phyloP scores from a whole-genome alignment of 2,113 vertebrate genomes.

The Lepidothrix coronata region DNA sequence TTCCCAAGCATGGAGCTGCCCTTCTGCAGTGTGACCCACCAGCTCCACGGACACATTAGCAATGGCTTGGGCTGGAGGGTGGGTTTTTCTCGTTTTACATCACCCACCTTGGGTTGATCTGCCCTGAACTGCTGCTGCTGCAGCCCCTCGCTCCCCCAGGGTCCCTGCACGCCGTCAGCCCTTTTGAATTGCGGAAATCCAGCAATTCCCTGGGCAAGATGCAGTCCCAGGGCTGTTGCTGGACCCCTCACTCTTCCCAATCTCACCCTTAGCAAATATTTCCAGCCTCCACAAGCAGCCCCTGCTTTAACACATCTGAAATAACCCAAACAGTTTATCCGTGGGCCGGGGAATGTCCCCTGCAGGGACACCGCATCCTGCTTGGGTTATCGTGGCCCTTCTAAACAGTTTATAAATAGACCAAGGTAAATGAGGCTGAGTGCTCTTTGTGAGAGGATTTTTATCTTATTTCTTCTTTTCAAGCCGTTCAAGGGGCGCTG shows the following conservation, averaged over 20 bases:
- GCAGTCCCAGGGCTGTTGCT: accelerated
- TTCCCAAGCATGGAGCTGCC: neutral
- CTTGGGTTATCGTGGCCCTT: neutral
- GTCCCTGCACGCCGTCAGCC: accelerated
- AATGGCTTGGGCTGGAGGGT: neutral
- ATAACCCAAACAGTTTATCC: slow-evolving; percentile 64
- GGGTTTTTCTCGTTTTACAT: neutral
- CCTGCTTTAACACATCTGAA: neutral
- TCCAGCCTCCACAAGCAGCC: neutral
- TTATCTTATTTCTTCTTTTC: neutral
- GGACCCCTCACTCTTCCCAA: neutral
- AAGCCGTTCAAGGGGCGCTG: accelerated
- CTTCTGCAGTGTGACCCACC: neutral
- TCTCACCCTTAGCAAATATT: neutral
- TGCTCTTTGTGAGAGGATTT: neutral
- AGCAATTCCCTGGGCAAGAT: neutral
- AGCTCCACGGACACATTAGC: accelerated
- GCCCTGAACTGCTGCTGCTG: neutral
- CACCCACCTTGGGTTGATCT: neutral
- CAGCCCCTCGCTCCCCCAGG: neutral
- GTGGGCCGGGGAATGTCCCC: neutral
- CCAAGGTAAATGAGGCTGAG: neutral
- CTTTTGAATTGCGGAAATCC: neutral
- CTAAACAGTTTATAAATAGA: slow-evolving; percentile 59
- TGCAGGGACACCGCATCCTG: neutral